A percentile compares a stretch with the other conserved stretches of the same genome.
Evolutionary conservation across 2,888 invertebrate genomes (phyloP).

Genomic region (Deilephila elpenor): DNA sequence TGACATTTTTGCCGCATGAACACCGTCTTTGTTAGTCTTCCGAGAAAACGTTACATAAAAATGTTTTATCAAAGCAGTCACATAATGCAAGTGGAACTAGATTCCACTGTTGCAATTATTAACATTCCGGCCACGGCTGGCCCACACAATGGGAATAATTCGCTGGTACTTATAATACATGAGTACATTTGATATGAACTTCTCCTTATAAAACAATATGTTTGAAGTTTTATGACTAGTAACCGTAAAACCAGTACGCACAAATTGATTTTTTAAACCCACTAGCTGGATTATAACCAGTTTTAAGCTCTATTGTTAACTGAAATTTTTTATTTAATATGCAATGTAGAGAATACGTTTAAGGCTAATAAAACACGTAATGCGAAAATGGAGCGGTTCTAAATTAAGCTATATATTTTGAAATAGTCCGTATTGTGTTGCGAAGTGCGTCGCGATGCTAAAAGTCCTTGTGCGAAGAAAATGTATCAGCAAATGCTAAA

Average conservation of each 20-base stretch:
- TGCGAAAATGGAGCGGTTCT: too few relatives aligned
- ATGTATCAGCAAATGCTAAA: too few relatives aligned
- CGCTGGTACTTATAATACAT: not conserved
- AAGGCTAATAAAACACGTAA: too few relatives aligned
- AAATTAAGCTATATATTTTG: too few relatives aligned
- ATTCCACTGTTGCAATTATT: constrained; percentile 18
- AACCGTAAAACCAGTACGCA: not conserved
- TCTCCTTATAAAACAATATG: not conserved
- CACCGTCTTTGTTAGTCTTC: not conserved
- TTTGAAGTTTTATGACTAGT: not conserved
- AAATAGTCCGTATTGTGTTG: too few relatives aligned
- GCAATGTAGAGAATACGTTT: too few relatives aligned
- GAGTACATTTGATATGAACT: not conserved
- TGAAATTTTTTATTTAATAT: too few relatives aligned
- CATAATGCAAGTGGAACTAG: constrained; percentile 11
- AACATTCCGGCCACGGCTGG: not conserved
- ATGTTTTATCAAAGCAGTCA: constrained; percentile 5
- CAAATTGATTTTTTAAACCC: too few relatives aligned
- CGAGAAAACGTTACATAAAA: constrained; percentile 7
- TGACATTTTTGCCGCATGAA: not conserved
- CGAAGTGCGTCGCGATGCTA: too few relatives aligned
- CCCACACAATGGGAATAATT: constrained; percentile 17
- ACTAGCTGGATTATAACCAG: too few relatives aligned
- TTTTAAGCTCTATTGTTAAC: too few relatives aligned
- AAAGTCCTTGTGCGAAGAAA: too few relatives aligned